Conservation (phyloP, 2,888 invertebrate genomes). For the Perithous albicinctus region DNA sequence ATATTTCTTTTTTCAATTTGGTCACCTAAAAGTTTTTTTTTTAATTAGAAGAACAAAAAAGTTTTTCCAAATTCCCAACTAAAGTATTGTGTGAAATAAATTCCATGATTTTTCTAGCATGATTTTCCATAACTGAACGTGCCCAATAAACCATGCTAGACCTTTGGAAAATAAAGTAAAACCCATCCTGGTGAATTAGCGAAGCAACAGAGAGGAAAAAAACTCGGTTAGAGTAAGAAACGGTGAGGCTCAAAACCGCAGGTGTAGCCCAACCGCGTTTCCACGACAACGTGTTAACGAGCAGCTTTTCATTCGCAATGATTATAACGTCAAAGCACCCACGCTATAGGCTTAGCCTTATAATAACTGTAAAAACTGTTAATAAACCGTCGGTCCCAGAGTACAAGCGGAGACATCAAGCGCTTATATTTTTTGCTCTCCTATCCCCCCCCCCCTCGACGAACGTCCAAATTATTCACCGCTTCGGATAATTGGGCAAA, state of each 20-base stretch:
- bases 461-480: slow-evolving; percentile 17
- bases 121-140: too few species aligned
- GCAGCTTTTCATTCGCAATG: slow-evolving; percentile 36
- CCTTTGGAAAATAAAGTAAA: too few species aligned
- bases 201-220: slow-evolving; percentile 17
- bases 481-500: neutral
- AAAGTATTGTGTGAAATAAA: too few species aligned
- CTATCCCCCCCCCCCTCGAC: neutral
- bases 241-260: neutral
- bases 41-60: too few species aligned
- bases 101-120: too few species aligned
- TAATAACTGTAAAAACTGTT: slow-evolving; percentile 48
- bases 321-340: slow-evolving; percentile 31
- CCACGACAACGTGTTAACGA: slow-evolving; percentile 54
- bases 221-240: neutral
- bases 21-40: too few species aligned
- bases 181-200: too few species aligned
- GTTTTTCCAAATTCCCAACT: too few species aligned
- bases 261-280: neutral
- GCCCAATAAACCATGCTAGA: too few species aligned
- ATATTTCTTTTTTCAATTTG: too few species aligned
- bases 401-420: neutral
- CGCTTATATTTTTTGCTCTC: neutral
- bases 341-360: slow-evolving; percentile 21
- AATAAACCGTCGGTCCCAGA: slow-evolving; percentile 13